Conservation (phyloP, 2,113 vertebrate species). For the Gymnobelideus leadbeateri region DNA sequence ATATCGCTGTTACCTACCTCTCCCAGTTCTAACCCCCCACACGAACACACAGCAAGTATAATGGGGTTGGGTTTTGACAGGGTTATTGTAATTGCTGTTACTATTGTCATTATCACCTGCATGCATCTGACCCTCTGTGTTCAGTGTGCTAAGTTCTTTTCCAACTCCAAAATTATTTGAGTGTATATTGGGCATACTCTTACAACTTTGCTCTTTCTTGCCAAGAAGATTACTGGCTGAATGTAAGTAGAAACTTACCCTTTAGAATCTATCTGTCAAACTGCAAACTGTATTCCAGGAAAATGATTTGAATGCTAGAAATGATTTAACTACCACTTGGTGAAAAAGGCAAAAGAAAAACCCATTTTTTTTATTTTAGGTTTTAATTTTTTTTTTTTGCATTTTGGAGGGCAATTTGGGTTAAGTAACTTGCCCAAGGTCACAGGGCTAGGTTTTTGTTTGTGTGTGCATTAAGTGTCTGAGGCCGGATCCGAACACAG, state of each 20-base stretch:
- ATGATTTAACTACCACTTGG: conserved; percentile 56
- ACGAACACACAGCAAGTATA: neutral
- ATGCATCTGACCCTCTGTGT: neutral
- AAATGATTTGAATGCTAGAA: conserved; percentile 57
- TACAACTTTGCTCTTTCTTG: conserved; percentile 41
- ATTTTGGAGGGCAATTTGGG: too few relatives aligned
- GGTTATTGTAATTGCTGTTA: neutral
- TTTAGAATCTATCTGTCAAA: conserved; percentile 67
- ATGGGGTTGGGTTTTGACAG: neutral
- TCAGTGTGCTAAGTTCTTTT: neutral
- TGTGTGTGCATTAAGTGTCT: too few relatives aligned
- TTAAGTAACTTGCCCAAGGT: too few relatives aligned
- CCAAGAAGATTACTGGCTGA: conserved; percentile 54
- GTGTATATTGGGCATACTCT: neutral
- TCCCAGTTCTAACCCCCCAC: neutral
- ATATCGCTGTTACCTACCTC: neutral
- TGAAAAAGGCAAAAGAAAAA: neutral
- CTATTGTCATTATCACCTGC: neutral
- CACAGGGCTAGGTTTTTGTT: too few relatives aligned
- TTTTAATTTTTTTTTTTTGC: too few relatives aligned
- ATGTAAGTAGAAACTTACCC: conserved; percentile 59
- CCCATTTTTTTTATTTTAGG: neutral
- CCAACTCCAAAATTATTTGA: neutral
- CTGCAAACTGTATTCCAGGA: conserved; percentile 60
- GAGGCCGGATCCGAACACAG: too few relatives aligned